Evolutionary conservation across 2,113 vertebrate species (phyloP).

Genomic region (Syrmaticus mikado): DNA sequence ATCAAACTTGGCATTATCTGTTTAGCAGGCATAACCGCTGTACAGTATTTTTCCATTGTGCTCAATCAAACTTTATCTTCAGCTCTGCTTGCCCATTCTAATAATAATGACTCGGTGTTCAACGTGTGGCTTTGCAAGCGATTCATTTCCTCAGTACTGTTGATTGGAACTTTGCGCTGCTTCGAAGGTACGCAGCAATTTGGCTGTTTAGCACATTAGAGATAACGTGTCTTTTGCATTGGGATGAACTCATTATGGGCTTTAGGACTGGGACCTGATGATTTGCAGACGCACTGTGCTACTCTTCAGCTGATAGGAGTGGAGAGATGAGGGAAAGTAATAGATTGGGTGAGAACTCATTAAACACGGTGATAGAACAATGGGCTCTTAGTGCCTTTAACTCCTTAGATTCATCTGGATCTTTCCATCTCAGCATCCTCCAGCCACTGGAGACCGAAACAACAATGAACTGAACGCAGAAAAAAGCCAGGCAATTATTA

Average conservation of each 20-base stretch:
- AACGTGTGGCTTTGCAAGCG: not conserved
- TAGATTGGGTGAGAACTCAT: constrained; percentile 48
- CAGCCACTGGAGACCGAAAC: constrained; percentile 35
- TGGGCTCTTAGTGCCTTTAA: constrained; percentile 18
- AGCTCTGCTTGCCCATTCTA: not conserved
- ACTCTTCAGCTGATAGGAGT: constrained; percentile 27
- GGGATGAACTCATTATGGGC: constrained; percentile 38
- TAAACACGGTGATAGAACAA: constrained; percentile 44
- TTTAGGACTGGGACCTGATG: not conserved
- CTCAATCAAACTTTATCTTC: constrained; percentile 32
- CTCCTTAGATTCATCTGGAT: constrained; percentile 40
- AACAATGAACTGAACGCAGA: not conserved
- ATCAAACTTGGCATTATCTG: not conserved
- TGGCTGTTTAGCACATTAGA: constrained; percentile 6
- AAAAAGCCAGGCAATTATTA: constrained; percentile 47
- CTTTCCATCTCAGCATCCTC: constrained; percentile 32
- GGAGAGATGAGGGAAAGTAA: constrained; percentile 39
- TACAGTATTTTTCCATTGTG: not conserved
- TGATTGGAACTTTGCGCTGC: not conserved
- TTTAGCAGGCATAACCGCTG: not conserved
- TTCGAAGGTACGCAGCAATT: constrained; percentile 47
- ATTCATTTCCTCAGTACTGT: not conserved
- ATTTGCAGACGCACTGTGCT: not conserved
- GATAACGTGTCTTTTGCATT: constrained; percentile 24
- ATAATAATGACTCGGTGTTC: not conserved